Conservation (phyloP, 64 coral and sea anemone species). For the Actinia equina region DNA sequence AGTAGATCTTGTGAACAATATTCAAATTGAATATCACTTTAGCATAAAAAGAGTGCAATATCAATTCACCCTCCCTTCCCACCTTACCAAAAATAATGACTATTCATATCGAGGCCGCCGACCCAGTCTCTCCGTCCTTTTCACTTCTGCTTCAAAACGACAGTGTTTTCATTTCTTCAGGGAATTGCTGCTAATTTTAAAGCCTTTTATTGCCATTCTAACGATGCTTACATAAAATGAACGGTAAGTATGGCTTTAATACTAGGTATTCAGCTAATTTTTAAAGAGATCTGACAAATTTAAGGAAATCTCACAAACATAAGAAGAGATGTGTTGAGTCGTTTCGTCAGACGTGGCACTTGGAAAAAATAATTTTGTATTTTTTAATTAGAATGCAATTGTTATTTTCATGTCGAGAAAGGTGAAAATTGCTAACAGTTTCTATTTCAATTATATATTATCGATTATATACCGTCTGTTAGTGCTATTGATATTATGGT, state of each 20-base stretch:
- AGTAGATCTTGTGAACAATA: too few species aligned
- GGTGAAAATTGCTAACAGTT: not conserved
- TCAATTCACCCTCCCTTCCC: not conserved
- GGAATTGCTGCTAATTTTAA: not conserved
- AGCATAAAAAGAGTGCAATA: too few species aligned
- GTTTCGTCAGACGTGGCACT: not conserved
- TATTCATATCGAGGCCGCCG: not conserved
- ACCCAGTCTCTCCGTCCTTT: not conserved
- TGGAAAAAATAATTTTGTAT: not conserved
- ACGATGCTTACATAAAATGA: constrained; percentile 91
- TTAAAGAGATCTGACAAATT: not conserved
- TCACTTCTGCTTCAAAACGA: not conserved
- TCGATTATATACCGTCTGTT: not conserved
- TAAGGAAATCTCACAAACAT: not conserved
- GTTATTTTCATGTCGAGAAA: not conserved
- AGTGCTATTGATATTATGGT: not conserved
- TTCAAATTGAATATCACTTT: too few species aligned
- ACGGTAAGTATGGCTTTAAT: constrained; percentile 52
- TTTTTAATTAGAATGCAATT: not conserved
- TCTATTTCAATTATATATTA: not conserved
- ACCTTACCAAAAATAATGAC: not conserved
- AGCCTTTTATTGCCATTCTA: not conserved
- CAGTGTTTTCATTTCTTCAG: not conserved
- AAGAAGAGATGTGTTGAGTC: not conserved
- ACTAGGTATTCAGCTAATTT: not conserved